Evolutionary conservation across 1,140 invertebrate species (phyloP).

Genomic region (Lordiphosa stackelbergi): DNA sequence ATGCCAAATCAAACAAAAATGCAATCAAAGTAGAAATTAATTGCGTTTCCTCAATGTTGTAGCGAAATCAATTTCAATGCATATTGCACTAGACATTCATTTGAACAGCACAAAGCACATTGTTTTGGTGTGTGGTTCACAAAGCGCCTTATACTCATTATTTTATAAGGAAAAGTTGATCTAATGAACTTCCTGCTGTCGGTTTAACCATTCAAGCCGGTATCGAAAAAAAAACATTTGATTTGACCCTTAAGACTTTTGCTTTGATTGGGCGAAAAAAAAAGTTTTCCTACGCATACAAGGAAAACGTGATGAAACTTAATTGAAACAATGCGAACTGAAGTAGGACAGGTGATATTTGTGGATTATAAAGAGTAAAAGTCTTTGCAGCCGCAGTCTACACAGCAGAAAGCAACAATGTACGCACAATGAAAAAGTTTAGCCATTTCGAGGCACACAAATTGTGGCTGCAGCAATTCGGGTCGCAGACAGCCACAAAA

Average conservation of each 20-base stretch:
- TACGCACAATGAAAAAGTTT: too few relatives aligned
- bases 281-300: slow-evolving; percentile 49
- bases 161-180: slow-evolving; percentile 25
- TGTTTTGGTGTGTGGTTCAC: not conserved
- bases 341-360: slow-evolving; percentile 31
- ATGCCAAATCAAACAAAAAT: slow-evolving; percentile 59
- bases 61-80: slow-evolving; percentile 30
- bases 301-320: slow-evolving; percentile 64
- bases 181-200: slow-evolving; percentile 68
- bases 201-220: slow-evolving; percentile 45
- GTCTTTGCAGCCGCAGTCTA: not conserved
- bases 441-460: too few relatives aligned
- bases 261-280: slow-evolving; percentile 50
- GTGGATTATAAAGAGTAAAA: slow-evolving; percentile 47
- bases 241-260: slow-evolving; percentile 43
- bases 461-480: too few relatives aligned
- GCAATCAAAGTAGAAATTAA: slow-evolving; percentile 63
- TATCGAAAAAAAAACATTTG: slow-evolving; percentile 8
- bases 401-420: too few relatives aligned
- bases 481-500: slow-evolving; percentile 16
- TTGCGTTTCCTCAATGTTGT: slow-evolving; percentile 37
- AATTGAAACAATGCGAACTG: slow-evolving; percentile 39
- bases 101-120: slow-evolving; percentile 1
- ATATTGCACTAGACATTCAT: slow-evolving; percentile 2
- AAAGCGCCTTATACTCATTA: slow-evolving; percentile 3